Evolutionary conservation across 2,797 vertebrate genomes (phyloP).

Genomic region (Moxostoma hubbsi): DNA sequence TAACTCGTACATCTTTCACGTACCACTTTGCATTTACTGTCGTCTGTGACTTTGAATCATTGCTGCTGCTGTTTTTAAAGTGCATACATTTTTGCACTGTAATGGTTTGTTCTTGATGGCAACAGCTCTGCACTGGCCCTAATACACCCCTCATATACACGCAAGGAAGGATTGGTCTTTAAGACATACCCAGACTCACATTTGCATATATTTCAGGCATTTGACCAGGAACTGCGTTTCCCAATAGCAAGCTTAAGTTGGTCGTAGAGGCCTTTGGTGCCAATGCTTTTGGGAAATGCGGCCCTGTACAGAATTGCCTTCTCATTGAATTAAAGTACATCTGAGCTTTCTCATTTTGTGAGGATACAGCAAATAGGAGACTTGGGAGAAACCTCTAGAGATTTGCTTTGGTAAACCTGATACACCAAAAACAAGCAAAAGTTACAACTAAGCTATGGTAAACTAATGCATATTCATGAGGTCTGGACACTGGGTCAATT

Average conservation of each 20-base stretch:
- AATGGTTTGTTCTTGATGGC: neutral
- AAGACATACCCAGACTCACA: neutral
- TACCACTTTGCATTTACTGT: neutral
- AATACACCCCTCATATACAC: no score
- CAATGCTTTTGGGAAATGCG: no score
- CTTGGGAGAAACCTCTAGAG: neutral
- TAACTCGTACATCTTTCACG: neutral
- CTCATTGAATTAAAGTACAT: neutral
- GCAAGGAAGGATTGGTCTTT: neutral
- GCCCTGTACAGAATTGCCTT: constrained; percentile 22
- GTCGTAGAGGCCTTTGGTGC: no score
- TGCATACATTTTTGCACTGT: neutral
- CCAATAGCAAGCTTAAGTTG: no score
- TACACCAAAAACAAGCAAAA: neutral
- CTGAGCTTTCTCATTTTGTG: no score
- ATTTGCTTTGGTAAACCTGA: constrained; percentile 1
- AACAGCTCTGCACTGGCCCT: neutral
- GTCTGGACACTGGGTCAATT: no score
- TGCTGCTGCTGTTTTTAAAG: no score
- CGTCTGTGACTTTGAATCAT: neutral
- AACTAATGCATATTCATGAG: no score
- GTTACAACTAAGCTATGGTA: neutral
- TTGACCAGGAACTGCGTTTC: neutral
- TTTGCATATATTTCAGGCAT: constrained; percentile 8
- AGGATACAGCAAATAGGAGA: neutral